Conservation (phyloP, 2,797 vertebrate species). For the Leucoraja ocellata region DNA sequence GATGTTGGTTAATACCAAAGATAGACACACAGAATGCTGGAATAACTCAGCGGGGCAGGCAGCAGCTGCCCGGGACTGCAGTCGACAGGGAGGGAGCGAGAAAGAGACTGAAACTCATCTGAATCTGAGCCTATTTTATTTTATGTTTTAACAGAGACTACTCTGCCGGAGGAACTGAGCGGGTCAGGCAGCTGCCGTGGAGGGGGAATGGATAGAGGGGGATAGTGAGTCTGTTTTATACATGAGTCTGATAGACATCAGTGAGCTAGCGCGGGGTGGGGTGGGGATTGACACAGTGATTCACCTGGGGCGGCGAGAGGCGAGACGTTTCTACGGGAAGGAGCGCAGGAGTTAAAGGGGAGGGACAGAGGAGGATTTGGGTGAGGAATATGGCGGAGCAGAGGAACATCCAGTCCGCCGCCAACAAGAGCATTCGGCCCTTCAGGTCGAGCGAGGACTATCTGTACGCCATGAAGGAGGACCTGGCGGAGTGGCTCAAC, state of each 20-base stretch:
- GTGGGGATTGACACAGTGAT: not conserved
- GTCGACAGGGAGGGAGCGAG: not conserved
- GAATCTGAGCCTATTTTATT: not conserved
- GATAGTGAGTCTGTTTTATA: too few relatives aligned
- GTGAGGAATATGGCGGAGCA: conserved; percentile 55
- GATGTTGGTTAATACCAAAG: too few relatives aligned
- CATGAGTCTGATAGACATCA: too few relatives aligned
- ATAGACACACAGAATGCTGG: too few relatives aligned
- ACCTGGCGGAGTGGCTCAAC: conserved; percentile 67
- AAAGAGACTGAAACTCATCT: not conserved
- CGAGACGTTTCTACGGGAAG: too few relatives aligned
- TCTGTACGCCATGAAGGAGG: conserved; percentile 71
- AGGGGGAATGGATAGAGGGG: not conserved
- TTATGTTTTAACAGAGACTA: too few relatives aligned
- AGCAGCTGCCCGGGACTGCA: not conserved
- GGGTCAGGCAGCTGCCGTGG: too few relatives aligned
- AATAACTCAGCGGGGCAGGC: too few relatives aligned
- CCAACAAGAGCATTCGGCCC: conserved; percentile 65
- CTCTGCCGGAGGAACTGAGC: too few relatives aligned
- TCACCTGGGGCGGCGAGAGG: not conserved
- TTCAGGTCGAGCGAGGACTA: conserved; percentile 69
- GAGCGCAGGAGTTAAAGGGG: not conserved
- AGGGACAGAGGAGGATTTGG: not conserved
- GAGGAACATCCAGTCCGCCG: conserved; percentile 59
- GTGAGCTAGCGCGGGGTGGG: not conserved